Evolutionary conservation across 2,113 vertebrate species (phyloP), one percentile per base, ranked within the genome.

Genomic region (Prochilodus magdalenae): DNA sequence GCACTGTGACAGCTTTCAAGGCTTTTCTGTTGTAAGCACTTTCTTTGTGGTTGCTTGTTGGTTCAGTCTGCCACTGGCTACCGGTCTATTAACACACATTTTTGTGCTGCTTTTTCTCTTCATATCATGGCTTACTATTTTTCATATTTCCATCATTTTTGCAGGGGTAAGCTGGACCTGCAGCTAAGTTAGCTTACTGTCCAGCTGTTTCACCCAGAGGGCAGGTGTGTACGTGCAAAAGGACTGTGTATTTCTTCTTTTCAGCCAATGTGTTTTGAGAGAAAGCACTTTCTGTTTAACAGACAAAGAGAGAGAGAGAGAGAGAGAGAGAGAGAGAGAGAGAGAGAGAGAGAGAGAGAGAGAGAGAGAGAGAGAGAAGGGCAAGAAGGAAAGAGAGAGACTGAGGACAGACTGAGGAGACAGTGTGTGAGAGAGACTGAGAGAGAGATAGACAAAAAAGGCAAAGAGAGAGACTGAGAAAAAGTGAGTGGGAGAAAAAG

Each of bases 161-260:
- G 90, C 88, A 75, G 83, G 85, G 86, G 88, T 71, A 87, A 90
- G 87, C 89, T 90, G 84, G 91, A 92, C 89, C 89, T 89, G 91
- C 88, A 89, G 89, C 88, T 89, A 85, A 91, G 86, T 83, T 75
- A 79, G 83, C 86, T 86, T 77, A 83, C 73, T 83, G 86, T 91
- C 91, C 90, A 91, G 89, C 88, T 89, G 91, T 89, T 92, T 86
- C 79, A 87, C 87, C 88, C 84, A 81, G 88, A 72, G 88, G 88
- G 82, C 79, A 89, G 73, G 80, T 74, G 70, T 78, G 77, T 72
- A 86, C 77, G 62, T 75, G 81, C 73, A 47, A 71, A 75, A 82
- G 49, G 73, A 82, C 69, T 74, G 44, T 63, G 73, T 33, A 75
- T 66, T 73, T 36, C 79, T 81, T 71, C 60, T 44, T 81, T 16